Evolutionary conservation across 2,113 vertebrate species (phyloP).

Genomic region (Ahaetulla prasina): DNA sequence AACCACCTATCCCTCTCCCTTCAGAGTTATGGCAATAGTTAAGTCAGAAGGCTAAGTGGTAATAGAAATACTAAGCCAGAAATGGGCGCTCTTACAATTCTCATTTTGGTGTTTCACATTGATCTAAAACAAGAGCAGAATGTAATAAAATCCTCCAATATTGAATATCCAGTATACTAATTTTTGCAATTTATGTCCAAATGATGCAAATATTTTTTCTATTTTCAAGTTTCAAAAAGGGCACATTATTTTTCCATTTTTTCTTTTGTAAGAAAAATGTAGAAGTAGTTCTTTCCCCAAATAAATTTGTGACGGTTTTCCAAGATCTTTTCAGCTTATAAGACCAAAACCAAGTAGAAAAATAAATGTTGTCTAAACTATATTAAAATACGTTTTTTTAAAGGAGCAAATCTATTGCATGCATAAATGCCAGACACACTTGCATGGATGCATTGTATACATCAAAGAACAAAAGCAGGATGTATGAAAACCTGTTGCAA

Average conservation of each 20-base stretch:
- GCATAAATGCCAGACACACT: background rate
- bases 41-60: background rate
- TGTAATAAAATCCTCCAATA: background rate
- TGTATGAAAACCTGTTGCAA: background rate
- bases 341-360: background rate
- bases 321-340: background rate
- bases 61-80: background rate
- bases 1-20: background rate
- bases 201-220: background rate
- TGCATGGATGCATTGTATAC: background rate
- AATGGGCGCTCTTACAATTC: background rate
- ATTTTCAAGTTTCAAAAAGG: background rate
- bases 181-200: background rate
- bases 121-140: background rate
- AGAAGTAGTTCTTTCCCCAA: background rate
- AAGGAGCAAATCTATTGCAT: background rate
- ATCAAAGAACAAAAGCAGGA: background rate
- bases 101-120: background rate
- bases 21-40: background rate
- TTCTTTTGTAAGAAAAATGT: background rate
- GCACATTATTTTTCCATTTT: background rate
- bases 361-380: background rate
- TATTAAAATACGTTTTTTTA: background rate
- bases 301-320: background rate
- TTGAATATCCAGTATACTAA: background rate